Conservation (phyloP, 1,140 invertebrate genomes). For the Platyscapa corneri region DNA sequence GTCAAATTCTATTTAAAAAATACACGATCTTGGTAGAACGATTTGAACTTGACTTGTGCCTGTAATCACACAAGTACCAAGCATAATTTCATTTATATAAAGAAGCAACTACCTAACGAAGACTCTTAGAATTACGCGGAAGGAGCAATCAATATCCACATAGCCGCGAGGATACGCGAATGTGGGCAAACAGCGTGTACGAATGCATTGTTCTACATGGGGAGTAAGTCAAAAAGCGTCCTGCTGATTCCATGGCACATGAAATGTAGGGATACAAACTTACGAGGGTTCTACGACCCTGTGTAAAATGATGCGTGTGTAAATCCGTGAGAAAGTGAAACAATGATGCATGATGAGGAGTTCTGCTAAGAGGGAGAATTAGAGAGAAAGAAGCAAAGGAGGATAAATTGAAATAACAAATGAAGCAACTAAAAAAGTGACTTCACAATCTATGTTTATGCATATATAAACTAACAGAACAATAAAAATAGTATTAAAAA, state of each 20-base stretch:
- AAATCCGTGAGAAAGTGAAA: slow-evolving; percentile 7
- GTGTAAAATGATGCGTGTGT: slow-evolving; percentile 21
- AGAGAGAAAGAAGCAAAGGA: background rate
- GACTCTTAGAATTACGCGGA: slow-evolving; percentile 21
- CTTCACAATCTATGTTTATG: too few relatives aligned
- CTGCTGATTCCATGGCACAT: background rate
- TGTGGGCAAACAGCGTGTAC: slow-evolving; percentile 12
- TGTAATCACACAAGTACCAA: background rate
- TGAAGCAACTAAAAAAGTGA: too few relatives aligned
- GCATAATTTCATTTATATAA: slow-evolving; percentile 32
- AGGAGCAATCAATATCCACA: slow-evolving; percentile 31
- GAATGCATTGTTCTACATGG: too few relatives aligned
- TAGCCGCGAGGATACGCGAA: background rate
- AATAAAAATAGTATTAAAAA: too few relatives aligned
- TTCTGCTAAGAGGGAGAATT: background rate
- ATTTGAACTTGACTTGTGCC: background rate
- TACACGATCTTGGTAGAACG: background rate
- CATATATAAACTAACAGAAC: too few relatives aligned
- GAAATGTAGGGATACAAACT: background rate
- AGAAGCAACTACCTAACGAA: slow-evolving; percentile 25
- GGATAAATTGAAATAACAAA: background rate
- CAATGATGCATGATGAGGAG: background rate
- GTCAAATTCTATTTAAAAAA: background rate
- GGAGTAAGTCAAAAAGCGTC: slow-evolving; percentile 4
- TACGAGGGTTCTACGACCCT: background rate